Evolutionary conservation across 2,888 invertebrate species (phyloP).

Genomic region (Sminthurinus aureus): DNA sequence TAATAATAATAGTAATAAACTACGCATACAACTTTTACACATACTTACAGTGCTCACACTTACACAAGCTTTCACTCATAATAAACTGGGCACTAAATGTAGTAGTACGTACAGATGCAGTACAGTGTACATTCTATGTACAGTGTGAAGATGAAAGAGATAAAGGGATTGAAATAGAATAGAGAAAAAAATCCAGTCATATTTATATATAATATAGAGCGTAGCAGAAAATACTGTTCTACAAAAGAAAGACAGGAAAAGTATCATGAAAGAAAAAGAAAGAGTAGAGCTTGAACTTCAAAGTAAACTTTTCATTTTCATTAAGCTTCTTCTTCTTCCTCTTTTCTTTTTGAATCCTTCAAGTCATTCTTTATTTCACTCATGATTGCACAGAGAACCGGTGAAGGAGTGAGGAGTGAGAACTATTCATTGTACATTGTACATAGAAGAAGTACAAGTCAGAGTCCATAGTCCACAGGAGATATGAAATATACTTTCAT

Average conservation of each 20-base stretch:
- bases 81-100: too few species aligned
- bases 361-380: conserved; percentile 9
- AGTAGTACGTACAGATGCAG: too few species aligned
- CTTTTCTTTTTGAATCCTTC: background rate
- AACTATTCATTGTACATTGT: too few species aligned
- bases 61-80: too few species aligned
- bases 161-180: too few species aligned
- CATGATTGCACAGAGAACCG: background rate
- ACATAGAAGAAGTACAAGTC: too few species aligned
- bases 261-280: background rate
- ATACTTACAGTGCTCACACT: too few species aligned
- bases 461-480: too few species aligned
- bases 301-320: background rate
- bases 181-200: background rate
- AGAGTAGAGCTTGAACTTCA: background rate
- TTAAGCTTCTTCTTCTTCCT: background rate
- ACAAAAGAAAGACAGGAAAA: background rate
- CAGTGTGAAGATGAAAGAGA: too few species aligned
- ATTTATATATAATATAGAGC: background rate
- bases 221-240: background rate
- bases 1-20: too few species aligned
- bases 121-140: too few species aligned
- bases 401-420: background rate
- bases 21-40: too few species aligned
- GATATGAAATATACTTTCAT: background rate